phyloP scores from a whole-genome alignment of 2,797 vertebrate species.

The Bradypodion ventrale region DNA sequence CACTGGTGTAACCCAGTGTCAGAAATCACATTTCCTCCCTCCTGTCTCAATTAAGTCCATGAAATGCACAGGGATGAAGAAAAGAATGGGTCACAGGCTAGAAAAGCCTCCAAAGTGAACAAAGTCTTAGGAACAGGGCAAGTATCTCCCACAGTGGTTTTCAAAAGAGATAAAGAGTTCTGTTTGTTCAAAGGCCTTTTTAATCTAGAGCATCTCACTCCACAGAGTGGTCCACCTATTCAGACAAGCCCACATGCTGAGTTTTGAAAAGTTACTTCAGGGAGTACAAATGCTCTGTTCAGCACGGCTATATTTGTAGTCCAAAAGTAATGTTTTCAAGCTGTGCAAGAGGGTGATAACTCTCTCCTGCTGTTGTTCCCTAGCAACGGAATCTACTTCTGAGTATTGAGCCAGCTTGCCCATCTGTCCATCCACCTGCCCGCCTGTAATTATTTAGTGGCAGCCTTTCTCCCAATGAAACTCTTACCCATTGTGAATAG shows the following conservation, averaged over 20 bases:
- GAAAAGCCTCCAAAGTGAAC: background rate
- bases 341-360: background rate
- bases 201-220: background rate
- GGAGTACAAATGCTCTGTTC: no score
- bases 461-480: no score
- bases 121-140: background rate
- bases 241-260: no score
- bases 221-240: no score
- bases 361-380: background rate
- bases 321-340: background rate
- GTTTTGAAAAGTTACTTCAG: no score
- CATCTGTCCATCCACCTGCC: no score
- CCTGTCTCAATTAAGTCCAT: background rate
- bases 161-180: background rate
- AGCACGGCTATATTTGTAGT: no score
- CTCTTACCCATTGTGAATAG: background rate
- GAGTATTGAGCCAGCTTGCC: background rate
- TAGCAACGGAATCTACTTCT: background rate
- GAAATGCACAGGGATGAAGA: background rate
- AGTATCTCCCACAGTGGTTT: background rate
- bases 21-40: background rate
- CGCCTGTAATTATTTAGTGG: no score
- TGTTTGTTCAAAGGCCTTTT: background rate
- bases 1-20: background rate
- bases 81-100: background rate